Evolutionary conservation across 2,113 vertebrate species (phyloP), one percentile per base, ranked within the genome.

Genomic region (Gnathonemus longibarbis): DNA sequence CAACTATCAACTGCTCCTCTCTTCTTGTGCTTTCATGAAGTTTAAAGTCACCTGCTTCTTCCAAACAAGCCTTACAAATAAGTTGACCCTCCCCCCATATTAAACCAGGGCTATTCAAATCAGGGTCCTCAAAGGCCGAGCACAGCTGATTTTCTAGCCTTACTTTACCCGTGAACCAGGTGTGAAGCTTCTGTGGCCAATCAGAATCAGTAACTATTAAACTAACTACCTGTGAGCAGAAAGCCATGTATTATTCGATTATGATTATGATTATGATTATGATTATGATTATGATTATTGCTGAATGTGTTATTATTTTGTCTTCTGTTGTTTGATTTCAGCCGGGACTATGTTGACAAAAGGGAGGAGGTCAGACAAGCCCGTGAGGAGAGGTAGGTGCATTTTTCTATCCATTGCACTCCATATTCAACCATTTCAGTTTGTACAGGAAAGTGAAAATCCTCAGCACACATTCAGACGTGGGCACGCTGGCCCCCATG

Each of bases 301-400:
- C 83, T 77, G 70, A 17, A 35, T 5, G 48, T 46, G 19, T 45
- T 84, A 49, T 6, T 46, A 48, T 48, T 46, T 27, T 49, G 83
- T 84, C 46, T 27, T 62, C 21, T 88, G 87, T 42, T 19, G n/a
- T 42, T 53, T 5, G n/a, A 35, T 15, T 87, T 6, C 85, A 99
- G 98, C 95, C 97, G 96, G 2, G 97, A 97, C 91, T 97, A 97
- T 93, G 94, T 96, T 92, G 97, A 98, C 91, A 98, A 98, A 95
- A 97, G 96, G 94, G 98, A 99, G 93, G 98, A 98, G 87, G 95
- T 95, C 56, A 96, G 96, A 94, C 97, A 98, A 92, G 97, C 97
- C 90, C 96, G 98, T 95, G 98, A 98, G 95, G 97, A 99, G 92
- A 98, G 98, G 98, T 99, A 94, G 93, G 96, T 95, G 17, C 3